phyloP scores from a whole-genome alignment of 1,140 invertebrate genomes.

The Drosophila bipectinata region DNA sequence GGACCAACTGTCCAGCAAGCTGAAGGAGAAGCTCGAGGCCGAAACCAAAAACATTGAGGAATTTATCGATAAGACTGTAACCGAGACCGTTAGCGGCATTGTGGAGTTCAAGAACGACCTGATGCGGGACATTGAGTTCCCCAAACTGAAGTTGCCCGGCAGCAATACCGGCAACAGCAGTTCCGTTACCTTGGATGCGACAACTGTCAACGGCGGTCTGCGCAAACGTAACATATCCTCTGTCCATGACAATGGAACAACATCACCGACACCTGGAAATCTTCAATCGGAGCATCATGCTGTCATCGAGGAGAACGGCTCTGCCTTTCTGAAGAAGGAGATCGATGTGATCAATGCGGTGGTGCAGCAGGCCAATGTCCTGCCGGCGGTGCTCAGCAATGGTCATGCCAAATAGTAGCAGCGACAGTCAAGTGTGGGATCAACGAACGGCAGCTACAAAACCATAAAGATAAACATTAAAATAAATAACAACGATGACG shows the following conservation, averaged over 20 bases:
- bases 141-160: slow-evolving; percentile 63
- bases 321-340: slow-evolving; percentile 80
- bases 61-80: slow-evolving; percentile 84
- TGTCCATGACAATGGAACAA: slow-evolving; percentile 44
- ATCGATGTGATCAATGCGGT: slow-evolving; percentile 83
- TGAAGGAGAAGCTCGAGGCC: slow-evolving; percentile 82
- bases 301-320: slow-evolving; percentile 51
- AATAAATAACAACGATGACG: slow-evolving; percentile 10
- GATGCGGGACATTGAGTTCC: slow-evolving; percentile 79
- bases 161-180: slow-evolving; percentile 9
- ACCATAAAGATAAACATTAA: not conserved
- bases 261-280: slow-evolving; percentile 13
- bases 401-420: slow-evolving; percentile 83
- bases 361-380: slow-evolving; percentile 77
- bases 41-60: slow-evolving; percentile 84
- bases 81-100: slow-evolving; percentile 82
- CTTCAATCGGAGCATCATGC: slow-evolving; percentile 2
- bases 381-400: slow-evolving; percentile 83
- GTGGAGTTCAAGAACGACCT: slow-evolving; percentile 83
- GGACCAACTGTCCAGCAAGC: slow-evolving; percentile 81
- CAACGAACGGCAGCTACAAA: slow-evolving; percentile 7
- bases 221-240: slow-evolving; percentile 72
- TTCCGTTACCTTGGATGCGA: slow-evolving; percentile 15
- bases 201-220: slow-evolving; percentile 35
- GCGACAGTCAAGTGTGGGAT: slow-evolving; percentile 12